Evolutionary conservation across 2,797 vertebrate genomes (phyloP), one percentile per base, ranked within the genome.

Genomic region (Coregonus suidteri): DNA sequence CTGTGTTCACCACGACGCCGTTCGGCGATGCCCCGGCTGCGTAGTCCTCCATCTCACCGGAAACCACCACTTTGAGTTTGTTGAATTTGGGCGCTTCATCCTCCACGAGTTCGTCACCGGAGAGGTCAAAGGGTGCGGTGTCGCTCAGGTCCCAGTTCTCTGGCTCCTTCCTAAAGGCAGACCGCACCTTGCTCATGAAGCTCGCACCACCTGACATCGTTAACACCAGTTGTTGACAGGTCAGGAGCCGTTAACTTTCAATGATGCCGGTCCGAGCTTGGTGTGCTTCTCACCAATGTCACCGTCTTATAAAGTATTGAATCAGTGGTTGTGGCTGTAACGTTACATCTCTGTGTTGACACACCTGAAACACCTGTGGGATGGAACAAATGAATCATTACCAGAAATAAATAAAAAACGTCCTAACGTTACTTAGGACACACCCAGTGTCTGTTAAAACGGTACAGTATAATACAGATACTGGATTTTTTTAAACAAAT

Each of bases 41-140:
- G 31, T 92, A 92, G 5, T 93, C 93, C 0, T 92, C 91, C 90
- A 92, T 90, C 76, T 97, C 95, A 0, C 96, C 97, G 0, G 96
- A 95, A 59, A 98, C 96, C 80, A 98, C 96, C 4, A 98, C 97
- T 30, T 94, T 95, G 69, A 99, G 93, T 79, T 96, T 95, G 88
- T 93, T 98, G 75, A 99, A 97, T 11, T 93, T 87, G 6, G 97
- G 94, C 0, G 86, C 76, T 4, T 97, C 96, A 3, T 97, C 97
- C 0, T 97, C 95, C 5, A 71, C 95, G 64, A 89, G 93, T 6
- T 95, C 95, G 0, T 93, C 92, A 0, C 95, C 82, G 64, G 94
- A 90, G 35, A 97, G 94, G 88, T 97, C 97, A 1, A 98, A 96
- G 83, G 96, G 92, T 51, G 93, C 94, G 59, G 96, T 91, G 91